A percentile compares a stretch with the other conserved stretches of the same genome.
Evolutionary conservation across 1,140 invertebrate genomes (phyloP).

Genomic region (Hetaerina americana): DNA sequence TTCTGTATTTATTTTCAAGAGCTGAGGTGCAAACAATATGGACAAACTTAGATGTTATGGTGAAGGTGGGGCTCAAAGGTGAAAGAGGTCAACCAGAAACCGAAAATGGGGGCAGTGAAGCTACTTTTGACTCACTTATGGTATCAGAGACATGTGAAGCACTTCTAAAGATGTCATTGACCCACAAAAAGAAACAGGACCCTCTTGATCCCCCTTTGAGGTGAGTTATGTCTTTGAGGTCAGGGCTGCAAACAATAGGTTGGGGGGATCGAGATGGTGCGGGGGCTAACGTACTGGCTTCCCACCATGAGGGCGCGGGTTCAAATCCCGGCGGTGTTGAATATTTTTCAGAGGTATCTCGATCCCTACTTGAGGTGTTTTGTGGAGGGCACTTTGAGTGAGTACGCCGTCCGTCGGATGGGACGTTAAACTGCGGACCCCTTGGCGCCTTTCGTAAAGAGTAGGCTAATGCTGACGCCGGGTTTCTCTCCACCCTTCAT

Average conservation of each 20-base stretch:
- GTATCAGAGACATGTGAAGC: slow-evolving; percentile 44
- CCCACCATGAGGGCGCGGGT: too few species aligned
- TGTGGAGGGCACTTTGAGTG: too few species aligned
- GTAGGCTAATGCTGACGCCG: too few species aligned
- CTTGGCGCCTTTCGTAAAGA: too few species aligned
- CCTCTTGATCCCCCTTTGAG: slow-evolving; percentile 14
- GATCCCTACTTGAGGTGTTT: too few species aligned
- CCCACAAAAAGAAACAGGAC: slow-evolving; percentile 15
- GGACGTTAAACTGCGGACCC: too few species aligned
- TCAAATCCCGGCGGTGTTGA: too few species aligned
- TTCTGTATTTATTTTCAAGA: slow-evolving; percentile 23
- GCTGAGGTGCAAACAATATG: slow-evolving; percentile 38
- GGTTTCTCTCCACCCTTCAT: too few species aligned
- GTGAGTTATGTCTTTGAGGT: slow-evolving; percentile 6
- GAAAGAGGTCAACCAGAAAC: not conserved
- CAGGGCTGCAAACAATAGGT: slow-evolving; percentile 8
- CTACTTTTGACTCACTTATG: slow-evolving; percentile 36
- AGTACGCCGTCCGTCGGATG: too few species aligned
- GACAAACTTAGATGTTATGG: slow-evolving; percentile 43
- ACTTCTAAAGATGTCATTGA: slow-evolving; percentile 32
- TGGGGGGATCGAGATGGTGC: too few species aligned
- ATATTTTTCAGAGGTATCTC: too few species aligned
- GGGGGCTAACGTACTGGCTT: too few species aligned
- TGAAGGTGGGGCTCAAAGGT: slow-evolving; percentile 35
- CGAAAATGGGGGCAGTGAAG: slow-evolving; percentile 24